Conservation (phyloP, 1,140 invertebrate species). For the Brachystomella parvula region DNA sequence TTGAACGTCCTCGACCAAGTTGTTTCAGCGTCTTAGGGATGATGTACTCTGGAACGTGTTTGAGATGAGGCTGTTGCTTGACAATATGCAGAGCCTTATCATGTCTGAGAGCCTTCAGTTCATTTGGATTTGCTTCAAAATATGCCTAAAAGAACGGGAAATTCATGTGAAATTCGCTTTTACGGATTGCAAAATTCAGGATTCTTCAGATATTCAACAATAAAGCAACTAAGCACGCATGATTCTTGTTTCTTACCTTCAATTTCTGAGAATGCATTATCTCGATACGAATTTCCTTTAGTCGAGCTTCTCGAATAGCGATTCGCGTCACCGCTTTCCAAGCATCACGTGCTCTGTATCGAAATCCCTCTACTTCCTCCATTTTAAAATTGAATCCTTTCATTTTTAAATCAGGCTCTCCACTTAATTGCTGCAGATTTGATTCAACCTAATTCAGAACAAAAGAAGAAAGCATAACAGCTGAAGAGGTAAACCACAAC, state of each 20-base stretch:
- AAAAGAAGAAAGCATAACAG: background rate
- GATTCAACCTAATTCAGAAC: conserved; percentile 25
- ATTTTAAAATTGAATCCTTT: conserved; percentile 83
- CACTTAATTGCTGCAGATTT: conserved; percentile 30
- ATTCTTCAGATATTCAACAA: no score
- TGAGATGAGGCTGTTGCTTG: conserved; percentile 71
- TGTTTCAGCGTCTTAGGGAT: conserved; percentile 65
- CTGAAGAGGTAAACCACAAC: conserved; percentile 26
- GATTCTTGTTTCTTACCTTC: conserved; percentile 54
- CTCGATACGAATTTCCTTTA: conserved; percentile 93
- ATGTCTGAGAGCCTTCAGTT: conserved; percentile 78
- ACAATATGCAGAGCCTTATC: conserved; percentile 87
- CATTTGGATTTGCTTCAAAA: conserved; percentile 90
- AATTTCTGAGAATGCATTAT: conserved; percentile 87
- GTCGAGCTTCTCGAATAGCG: conserved; percentile 80
- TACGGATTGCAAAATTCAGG: background rate
- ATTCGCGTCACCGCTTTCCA: conserved; percentile 86
- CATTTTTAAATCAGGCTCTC: conserved; percentile 27
- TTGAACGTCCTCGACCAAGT: conserved; percentile 43
- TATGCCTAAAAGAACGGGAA: conserved; percentile 56
- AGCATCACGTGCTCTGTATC: conserved; percentile 87
- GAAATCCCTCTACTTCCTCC: conserved; percentile 90
- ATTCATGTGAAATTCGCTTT: background rate
- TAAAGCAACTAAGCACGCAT: background rate
- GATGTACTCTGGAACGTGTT: conserved; percentile 91